Base-by-base conservation (phyloP, 1,140 invertebrate species). In the Lepidostoma basale region DNA sequence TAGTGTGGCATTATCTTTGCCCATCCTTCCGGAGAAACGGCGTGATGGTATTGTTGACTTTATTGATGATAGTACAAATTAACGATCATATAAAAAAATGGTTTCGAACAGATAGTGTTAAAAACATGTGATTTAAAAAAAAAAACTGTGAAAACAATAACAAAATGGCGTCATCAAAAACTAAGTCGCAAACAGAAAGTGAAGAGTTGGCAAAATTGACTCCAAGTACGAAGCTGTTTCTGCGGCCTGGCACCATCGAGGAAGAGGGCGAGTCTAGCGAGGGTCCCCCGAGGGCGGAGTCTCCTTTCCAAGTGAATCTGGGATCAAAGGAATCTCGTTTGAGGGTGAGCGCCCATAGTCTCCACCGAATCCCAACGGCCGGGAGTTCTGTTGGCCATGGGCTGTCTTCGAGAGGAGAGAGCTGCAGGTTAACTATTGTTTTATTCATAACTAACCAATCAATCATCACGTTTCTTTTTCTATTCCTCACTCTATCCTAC, bases 341-440 rank as follows among this genome's bases (percentile, higher is more conserved):
- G 2, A 74, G 77, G 44, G 76, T 81, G 25, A 76, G 78, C 16
- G 76, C 77, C 1, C 76, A 74, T 60, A 82, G 81, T 67, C 77
- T 83, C 4, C 82, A 83, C 47, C 76, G 82, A 58, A 77, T 82
- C 74, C 79, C 81, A 0, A 83, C 82, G 0, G 82, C 80, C 40
- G 79, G 78, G 69, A 83, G 82, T 62, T 83, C 82, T 0, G 81
- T 83, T 45, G 81, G 79, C 23, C 79, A 83, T 23, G 80, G 78
- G 54, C 79, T 80, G 25, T 72, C 81, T 6, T 77, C 79, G 44
- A 70, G 81, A 23, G 77, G 77, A 68, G 82, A 83, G 30, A 81
- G 78, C 68, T 82, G 80, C 76, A 83, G 82, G 82, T 83, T 72
- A 30, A 44, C 18, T 20, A 74, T 23, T 26, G 40, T 68, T 59